phyloP scores from a whole-genome alignment of 2,797 vertebrate species.

The Spheniscus humboldti region DNA sequence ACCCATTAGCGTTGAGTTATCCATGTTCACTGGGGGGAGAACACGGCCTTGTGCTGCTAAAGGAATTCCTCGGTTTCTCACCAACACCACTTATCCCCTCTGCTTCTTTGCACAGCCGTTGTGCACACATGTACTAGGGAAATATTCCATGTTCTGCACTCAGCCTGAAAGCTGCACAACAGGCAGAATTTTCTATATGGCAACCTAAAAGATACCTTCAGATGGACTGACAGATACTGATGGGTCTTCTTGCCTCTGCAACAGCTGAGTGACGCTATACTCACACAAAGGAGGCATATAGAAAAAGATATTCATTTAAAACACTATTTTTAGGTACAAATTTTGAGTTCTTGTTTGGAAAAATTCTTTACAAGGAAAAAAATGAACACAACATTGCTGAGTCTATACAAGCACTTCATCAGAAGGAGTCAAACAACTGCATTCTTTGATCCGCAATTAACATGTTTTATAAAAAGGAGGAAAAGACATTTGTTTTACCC shows the following conservation, averaged over 20 bases:
- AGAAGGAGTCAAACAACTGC: neutral
- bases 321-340: neutral
- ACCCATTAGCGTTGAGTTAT: neutral
- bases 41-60: neutral
- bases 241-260: neutral
- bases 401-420: neutral
- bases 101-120: neutral
- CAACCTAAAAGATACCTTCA: neutral
- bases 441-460: neutral
- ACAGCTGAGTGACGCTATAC: neutral
- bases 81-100: neutral
- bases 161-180: neutral
- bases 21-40: neutral
- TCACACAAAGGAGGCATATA: neutral
- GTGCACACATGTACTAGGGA: neutral
- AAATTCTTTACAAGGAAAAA: neutral
- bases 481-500: neutral
- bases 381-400: neutral
- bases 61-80: neutral
- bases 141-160: neutral
- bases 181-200: neutral
- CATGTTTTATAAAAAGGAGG: rapidly evolving
- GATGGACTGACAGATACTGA: neutral
- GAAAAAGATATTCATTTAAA: neutral
- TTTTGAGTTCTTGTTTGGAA: neutral